Percentiles rank a stretch among this genome's conserved stretches.
These are phyloP conservation scores for Aplocera efformata DNA, from an alignment of 2,888 invertebrate genomes.

Conservation along the genomic window DNA sequence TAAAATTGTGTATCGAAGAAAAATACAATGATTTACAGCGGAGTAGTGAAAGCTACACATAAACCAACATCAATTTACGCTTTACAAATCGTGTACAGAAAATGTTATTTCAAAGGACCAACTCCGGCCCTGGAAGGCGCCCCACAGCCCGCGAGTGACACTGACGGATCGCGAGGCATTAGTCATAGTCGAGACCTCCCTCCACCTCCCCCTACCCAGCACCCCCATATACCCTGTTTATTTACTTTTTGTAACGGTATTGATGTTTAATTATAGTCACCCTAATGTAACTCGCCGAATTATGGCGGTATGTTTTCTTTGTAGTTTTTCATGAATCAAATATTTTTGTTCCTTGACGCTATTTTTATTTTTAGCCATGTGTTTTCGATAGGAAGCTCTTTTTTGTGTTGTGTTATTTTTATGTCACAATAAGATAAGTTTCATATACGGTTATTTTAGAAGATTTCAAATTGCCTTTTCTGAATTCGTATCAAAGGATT, in stretches of 20 bases:
- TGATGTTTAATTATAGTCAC: constrained; percentile 79
- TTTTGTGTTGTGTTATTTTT: constrained; percentile 3
- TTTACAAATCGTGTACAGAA: constrained; percentile 53
- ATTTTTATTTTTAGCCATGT: constrained; percentile 24
- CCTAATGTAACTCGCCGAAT: constrained; percentile 67
- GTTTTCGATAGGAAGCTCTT: constrained; percentile 10
- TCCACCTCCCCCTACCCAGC: constrained; percentile 64
- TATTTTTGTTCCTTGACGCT: constrained; percentile 32
- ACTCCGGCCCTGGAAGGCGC: constrained; percentile 72
- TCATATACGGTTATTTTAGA: too few relatives aligned
- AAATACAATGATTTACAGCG: constrained; percentile 10
- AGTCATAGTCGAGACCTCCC: constrained; percentile 83
- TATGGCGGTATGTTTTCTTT: constrained; percentile 68
- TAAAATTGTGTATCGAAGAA: constrained; percentile 7
- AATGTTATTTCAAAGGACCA: constrained; percentile 72
- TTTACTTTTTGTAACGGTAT: constrained; percentile 80
- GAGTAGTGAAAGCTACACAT: constrained; percentile 20
- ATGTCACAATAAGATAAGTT: background rate
- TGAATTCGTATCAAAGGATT: too few relatives aligned
- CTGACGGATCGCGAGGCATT: constrained; percentile 85
- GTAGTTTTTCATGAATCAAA: constrained; percentile 55
- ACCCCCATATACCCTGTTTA: constrained; percentile 73
- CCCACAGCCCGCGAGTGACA: constrained; percentile 78
- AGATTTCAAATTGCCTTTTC: too few relatives aligned
- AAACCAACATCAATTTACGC: constrained; percentile 26